These are phyloP conservation scores for Andrena trimmerana DNA, from an alignment of 2,888 invertebrate species.

Conservation along the genomic window DNA sequence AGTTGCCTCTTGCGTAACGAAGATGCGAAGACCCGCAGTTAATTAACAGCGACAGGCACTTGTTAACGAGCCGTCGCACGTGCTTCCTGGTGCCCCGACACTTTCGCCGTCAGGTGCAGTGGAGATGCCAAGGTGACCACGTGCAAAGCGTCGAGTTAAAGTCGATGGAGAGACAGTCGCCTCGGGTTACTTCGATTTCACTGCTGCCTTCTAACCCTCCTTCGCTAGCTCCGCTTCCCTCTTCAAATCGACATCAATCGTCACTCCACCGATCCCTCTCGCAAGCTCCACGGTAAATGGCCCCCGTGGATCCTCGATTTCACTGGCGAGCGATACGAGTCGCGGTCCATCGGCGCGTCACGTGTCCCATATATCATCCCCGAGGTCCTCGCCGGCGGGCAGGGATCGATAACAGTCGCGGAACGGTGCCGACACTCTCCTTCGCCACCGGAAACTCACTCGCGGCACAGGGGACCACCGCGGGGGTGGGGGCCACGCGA, in stretches of 20 bases:
- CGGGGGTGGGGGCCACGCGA: too few relatives aligned
- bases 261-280: background rate
- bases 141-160: conserved; percentile 49
- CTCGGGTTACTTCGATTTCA: conserved; percentile 28
- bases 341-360: background rate
- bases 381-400: background rate
- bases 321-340: background rate
- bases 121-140: conserved; percentile 59
- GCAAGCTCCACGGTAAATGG: background rate
- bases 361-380: background rate
- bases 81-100: conserved; percentile 47
- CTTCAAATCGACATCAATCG: background rate
- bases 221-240: background rate
- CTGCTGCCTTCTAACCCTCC: background rate
- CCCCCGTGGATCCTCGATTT: background rate
- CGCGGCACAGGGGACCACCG: too few relatives aligned
- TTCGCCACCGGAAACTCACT: too few relatives aligned
- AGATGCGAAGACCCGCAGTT: conserved; percentile 4
- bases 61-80: conserved; percentile 59
- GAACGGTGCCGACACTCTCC: background rate
- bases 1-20: conserved; percentile 3
- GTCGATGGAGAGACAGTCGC: conserved; percentile 28
- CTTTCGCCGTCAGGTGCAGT: conserved; percentile 46
- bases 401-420: background rate
- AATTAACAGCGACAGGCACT: conserved; percentile 52